Conservation (phyloP, 2,113 vertebrate genomes). For the Vulpes ferrilata region DNA sequence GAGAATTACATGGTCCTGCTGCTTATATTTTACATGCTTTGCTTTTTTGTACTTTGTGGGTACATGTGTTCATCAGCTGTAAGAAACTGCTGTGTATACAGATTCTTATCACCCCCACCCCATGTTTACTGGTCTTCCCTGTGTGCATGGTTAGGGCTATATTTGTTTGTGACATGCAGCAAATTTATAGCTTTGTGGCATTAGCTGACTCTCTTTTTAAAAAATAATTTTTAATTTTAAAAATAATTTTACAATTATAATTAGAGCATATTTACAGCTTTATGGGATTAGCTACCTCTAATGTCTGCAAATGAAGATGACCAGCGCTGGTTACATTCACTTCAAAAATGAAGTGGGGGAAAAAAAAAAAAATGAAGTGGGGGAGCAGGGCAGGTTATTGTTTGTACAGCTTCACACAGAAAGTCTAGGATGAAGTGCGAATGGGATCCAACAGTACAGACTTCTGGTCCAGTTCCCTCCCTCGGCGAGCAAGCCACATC, state of each 20-base stretch:
- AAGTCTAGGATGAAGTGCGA: neutral
- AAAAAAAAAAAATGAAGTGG: conserved; percentile 27
- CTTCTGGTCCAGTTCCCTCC: neutral
- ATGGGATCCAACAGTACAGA: rapidly evolving
- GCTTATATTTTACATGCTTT: neutral
- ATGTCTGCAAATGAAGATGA: neutral
- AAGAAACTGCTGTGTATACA: neutral
- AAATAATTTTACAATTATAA: too few relatives aligned
- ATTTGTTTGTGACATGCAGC: neutral
- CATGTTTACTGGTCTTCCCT: neutral
- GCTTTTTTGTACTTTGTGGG: neutral
- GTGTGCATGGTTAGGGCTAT: rapidly evolving
- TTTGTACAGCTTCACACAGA: neutral
- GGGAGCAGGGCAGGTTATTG: neutral
- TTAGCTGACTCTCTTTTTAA: too few relatives aligned
- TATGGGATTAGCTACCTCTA: neutral
- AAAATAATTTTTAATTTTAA: too few relatives aligned
- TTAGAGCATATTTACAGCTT: neutral
- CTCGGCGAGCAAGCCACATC: neutral
- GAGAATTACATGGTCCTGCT: neutral
- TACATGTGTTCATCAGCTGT: conserved; percentile 43
- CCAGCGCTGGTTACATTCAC: neutral
- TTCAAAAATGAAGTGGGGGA: neutral
- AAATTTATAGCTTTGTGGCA: neutral
- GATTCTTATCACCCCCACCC: neutral